phyloP scores from a whole-genome alignment of 2,797 vertebrate genomes.

The Pelodytes ibericus region DNA sequence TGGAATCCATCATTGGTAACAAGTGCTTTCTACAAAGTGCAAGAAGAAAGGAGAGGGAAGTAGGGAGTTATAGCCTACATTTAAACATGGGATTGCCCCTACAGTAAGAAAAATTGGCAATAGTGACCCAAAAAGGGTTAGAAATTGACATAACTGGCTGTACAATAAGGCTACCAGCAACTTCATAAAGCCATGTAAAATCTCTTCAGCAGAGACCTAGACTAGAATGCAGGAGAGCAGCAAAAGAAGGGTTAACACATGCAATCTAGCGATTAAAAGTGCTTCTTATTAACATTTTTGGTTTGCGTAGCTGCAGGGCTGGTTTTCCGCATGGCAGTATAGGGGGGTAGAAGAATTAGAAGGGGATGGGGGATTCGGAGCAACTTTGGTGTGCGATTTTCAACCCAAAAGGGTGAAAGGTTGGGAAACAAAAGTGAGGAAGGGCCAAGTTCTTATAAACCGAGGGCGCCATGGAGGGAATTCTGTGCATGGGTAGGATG shows the following conservation, averaged over 20 bases:
- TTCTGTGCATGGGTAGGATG: constrained; percentile 42
- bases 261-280: constrained; percentile 50
- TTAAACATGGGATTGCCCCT: constrained; percentile 32
- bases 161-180: constrained; percentile 43
- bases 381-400: constrained; percentile 49
- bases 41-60: constrained; percentile 32
- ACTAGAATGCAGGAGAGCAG: constrained; percentile 44
- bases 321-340: constrained; percentile 48
- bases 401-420: constrained; percentile 3
- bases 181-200: constrained; percentile 34
- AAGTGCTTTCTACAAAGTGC: constrained; percentile 54
- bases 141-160: constrained; percentile 22
- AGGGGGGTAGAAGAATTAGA: not conserved
- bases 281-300: constrained; percentile 52
- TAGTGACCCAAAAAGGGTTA: constrained; percentile 32
- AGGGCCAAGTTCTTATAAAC: constrained; percentile 17
- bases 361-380: not conserved
- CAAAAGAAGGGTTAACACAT: constrained; percentile 41
- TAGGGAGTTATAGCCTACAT: constrained; percentile 36
- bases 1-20: constrained; percentile 42
- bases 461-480: constrained; percentile 47
- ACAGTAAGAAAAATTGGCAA: constrained; percentile 47
- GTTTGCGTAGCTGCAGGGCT: constrained; percentile 49
- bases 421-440: constrained; percentile 20
- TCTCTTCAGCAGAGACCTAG: constrained; percentile 21